A percentile compares a stretch with the other conserved stretches of the same genome.
phyloP scores from a whole-genome alignment of 2,888 invertebrate genomes.

The Stratiomys singularior region DNA sequence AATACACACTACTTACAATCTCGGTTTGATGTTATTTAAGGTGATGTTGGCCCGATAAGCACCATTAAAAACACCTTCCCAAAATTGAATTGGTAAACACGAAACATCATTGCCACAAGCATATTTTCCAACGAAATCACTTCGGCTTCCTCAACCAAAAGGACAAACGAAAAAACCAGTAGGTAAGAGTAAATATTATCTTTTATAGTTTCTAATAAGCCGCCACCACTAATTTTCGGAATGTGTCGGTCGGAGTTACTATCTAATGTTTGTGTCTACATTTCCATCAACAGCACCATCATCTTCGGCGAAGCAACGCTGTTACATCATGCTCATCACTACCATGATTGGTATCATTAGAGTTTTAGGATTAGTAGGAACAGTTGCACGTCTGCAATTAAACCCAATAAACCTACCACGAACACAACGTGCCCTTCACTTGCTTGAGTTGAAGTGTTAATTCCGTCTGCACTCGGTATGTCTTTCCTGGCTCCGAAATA shows the following conservation, averaged over 20 bases:
- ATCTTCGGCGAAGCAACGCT: not conserved
- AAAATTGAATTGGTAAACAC: no score
- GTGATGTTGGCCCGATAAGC: no score
- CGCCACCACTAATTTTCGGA: slow-evolving; percentile 26
- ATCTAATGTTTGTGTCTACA: slow-evolving; percentile 15
- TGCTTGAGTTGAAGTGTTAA: slow-evolving; percentile 1
- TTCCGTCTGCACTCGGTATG: not conserved
- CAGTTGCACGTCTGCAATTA: slow-evolving; percentile 37
- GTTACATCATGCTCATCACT: not conserved
- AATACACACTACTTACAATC: no score
- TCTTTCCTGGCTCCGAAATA: not conserved
- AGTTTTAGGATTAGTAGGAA: slow-evolving; percentile 16
- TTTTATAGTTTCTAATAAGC: slow-evolving; percentile 30
- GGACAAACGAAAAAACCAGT: slow-evolving; percentile 30
- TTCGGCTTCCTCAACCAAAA: not conserved
- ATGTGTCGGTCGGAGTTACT: not conserved
- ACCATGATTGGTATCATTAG: slow-evolving; percentile 15
- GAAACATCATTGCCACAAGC: no score
- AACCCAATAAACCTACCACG: slow-evolving; percentile 31
- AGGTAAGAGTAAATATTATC: slow-evolving; percentile 32
- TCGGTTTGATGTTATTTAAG: no score
- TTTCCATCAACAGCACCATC: slow-evolving; percentile 11
- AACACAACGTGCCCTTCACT: not conserved
- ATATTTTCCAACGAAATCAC: no score
- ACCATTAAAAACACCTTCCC: no score